phyloP scores from a whole-genome alignment of 2,888 invertebrate species.

The Pemphredon lugubris region DNA sequence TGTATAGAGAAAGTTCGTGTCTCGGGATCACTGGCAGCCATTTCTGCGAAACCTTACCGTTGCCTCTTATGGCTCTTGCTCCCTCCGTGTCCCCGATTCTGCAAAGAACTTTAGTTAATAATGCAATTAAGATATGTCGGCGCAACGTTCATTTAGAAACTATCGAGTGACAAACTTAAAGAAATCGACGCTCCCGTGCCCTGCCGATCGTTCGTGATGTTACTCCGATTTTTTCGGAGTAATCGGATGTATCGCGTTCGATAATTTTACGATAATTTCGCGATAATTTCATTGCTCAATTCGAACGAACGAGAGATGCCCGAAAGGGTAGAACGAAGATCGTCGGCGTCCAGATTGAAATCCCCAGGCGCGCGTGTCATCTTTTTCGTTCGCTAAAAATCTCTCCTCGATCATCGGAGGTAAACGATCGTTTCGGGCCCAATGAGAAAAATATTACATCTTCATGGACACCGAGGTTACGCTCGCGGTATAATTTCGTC shows the following conservation, averaged over 20 bases:
- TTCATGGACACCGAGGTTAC: slow-evolving; percentile 55
- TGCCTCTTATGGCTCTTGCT: slow-evolving; percentile 23
- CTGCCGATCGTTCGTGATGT: too few species aligned
- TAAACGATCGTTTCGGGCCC: slow-evolving; percentile 43
- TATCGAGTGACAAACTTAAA: slow-evolving; percentile 35
- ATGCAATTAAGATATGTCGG: slow-evolving; percentile 43
- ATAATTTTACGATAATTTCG: slow-evolving; percentile 50
- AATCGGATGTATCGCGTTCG: slow-evolving; percentile 37
- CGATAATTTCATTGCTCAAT: slow-evolving; percentile 55
- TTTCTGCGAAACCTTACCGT: slow-evolving; percentile 36
- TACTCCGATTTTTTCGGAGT: slow-evolving; percentile 7
- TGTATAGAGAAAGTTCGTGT: too few species aligned
- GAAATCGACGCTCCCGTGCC: background rate
- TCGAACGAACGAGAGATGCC: slow-evolving; percentile 23
- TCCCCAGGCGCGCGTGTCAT: slow-evolving; percentile 27
- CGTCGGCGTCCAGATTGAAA: slow-evolving; percentile 6
- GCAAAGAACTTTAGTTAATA: slow-evolving; percentile 49
- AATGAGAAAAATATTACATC: slow-evolving; percentile 60
- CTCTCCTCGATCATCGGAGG: slow-evolving; percentile 27
- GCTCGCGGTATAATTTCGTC: slow-evolving; percentile 72
- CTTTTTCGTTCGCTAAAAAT: slow-evolving; percentile 38
- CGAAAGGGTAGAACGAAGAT: slow-evolving; percentile 17
- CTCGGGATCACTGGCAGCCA: slow-evolving; percentile 13
- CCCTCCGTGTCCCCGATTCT: slow-evolving; percentile 47
- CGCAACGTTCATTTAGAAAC: slow-evolving; percentile 26